Base-by-base conservation (phyloP, 2,888 invertebrate species). In the Sinhomidia bicolor region DNA sequence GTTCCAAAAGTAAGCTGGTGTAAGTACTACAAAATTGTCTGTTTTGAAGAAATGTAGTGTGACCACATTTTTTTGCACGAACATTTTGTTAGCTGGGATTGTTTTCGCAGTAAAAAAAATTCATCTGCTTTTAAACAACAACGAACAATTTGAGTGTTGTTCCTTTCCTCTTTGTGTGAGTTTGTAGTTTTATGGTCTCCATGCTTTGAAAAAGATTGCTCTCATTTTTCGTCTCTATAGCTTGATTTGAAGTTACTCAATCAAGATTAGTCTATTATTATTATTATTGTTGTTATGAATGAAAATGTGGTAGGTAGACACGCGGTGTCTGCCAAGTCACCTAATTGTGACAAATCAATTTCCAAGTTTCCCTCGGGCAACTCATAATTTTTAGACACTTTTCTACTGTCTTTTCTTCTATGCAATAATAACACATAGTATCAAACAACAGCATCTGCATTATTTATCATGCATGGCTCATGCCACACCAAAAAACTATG, bases 291-390 rank as follows among this genome's bases (percentile, higher is more conserved):
- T 1, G 1, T 26, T 29, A 76, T 54, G 29, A 76, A 76, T 51
- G 76, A 76, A 76, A 76, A 54, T 14, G 32, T 54, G 29, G 51
- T 51, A 54, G 76, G 51, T 29, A 76, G 1, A 29, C 76, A 29
- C 32, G 51, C 29, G 17, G 51, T 54, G 57, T 36, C 23, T 54
- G 57, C 57, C 23, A 79, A 23, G 44, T 36, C 51, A 51, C 26
- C 71, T 41, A 32, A 82, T 84, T 84, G 88, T 88, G 83, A 88
- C 84, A 88, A 88, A 88, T 84, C 88, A 88, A 88, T 83, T 88
- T 71, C 17, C 32, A 36, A 29, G 47, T 60, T 62, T 47, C 51
- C 62, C 79, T 79, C 79, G 41, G 79, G 88, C 88, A 79, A 71
- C 54, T 87, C 76, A n/a, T 83, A 83, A 78, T 82, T 88, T 84